These are phyloP conservation scores for Kryptolebias ocellatus DNA, from an alignment of 2,797 vertebrate species.

Conservation along the genomic window DNA sequence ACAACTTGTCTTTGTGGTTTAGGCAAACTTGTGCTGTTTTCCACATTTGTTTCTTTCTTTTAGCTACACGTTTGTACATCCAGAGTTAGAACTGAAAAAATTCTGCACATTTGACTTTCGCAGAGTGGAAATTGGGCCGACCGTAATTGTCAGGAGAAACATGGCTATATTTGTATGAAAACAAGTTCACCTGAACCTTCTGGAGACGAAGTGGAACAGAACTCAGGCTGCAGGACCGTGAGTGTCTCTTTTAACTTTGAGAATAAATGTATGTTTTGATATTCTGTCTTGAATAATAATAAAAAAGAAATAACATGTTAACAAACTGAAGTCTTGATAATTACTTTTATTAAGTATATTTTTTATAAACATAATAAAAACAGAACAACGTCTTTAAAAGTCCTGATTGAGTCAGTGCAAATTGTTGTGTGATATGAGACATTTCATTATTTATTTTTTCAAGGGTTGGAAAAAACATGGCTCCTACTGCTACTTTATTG, in stretches of 20 bases:
- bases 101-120: slow-evolving; percentile 1
- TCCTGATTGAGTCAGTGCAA: too few species aligned
- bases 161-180: slow-evolving; percentile 88
- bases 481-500: slow-evolving; percentile 89
- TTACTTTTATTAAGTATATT: too few species aligned
- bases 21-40: too few species aligned
- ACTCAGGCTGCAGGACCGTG: slow-evolving; percentile 84
- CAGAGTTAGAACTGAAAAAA: too few species aligned
- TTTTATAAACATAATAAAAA: too few species aligned
- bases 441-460: neutral
- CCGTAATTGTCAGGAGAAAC: slow-evolving; percentile 78
- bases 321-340: too few species aligned
- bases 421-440: too few species aligned
- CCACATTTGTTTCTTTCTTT: too few species aligned
- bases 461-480: slow-evolving; percentile 90
- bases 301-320: too few species aligned
- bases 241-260: slow-evolving; percentile 45
- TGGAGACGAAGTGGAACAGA: slow-evolving; percentile 55
- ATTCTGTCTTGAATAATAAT: neutral
- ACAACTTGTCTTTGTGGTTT: neutral
- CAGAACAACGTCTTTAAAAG: too few species aligned
- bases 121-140: slow-evolving; percentile 92
- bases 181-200: slow-evolving; percentile 65
- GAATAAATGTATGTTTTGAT: neutral
- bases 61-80: too few species aligned